Conservation (phyloP, 1,140 invertebrate genomes). For the Sogatella furcifera region DNA sequence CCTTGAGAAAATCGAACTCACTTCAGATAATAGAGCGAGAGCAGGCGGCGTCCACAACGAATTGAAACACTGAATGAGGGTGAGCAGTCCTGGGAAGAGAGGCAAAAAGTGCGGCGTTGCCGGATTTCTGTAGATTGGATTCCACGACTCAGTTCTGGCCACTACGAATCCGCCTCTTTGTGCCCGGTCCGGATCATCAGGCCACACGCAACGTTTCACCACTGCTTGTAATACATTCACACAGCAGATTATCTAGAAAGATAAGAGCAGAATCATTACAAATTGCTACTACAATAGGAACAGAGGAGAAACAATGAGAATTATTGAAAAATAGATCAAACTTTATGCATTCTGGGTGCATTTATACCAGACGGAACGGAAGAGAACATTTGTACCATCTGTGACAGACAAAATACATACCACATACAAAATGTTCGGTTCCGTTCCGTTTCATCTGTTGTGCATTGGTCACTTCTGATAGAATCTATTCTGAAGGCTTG, state of each 20-base stretch:
- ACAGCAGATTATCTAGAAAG: slow-evolving; percentile 47
- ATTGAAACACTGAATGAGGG: slow-evolving; percentile 64
- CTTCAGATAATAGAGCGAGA: slow-evolving; percentile 44
- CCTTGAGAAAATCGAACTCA: slow-evolving; percentile 24
- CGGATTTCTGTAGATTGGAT: slow-evolving; percentile 73
- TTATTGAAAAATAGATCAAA: too few relatives aligned
- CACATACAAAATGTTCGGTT: too few relatives aligned
- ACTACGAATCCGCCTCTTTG: slow-evolving; percentile 70
- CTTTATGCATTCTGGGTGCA: too few relatives aligned
- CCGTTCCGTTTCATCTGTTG: too few relatives aligned
- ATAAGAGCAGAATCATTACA: too few relatives aligned
- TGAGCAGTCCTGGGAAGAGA: slow-evolving; percentile 62
- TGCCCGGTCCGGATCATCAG: slow-evolving; percentile 66
- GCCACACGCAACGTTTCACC: slow-evolving; percentile 74
- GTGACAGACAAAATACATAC: too few relatives aligned
- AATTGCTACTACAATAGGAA: too few relatives aligned
- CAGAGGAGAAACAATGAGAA: too few relatives aligned
- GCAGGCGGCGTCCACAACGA: slow-evolving; percentile 62
- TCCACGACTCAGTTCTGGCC: slow-evolving; percentile 58
- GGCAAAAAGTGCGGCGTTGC: slow-evolving; percentile 69
- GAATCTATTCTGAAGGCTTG: too few relatives aligned
- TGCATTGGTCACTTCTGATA: too few relatives aligned
- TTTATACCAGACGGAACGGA: too few relatives aligned
- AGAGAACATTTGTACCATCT: too few relatives aligned
- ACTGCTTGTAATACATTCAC: slow-evolving; percentile 67